Conservation (phyloP, 2,113 vertebrate species). For the Lophura nycthemera region DNA sequence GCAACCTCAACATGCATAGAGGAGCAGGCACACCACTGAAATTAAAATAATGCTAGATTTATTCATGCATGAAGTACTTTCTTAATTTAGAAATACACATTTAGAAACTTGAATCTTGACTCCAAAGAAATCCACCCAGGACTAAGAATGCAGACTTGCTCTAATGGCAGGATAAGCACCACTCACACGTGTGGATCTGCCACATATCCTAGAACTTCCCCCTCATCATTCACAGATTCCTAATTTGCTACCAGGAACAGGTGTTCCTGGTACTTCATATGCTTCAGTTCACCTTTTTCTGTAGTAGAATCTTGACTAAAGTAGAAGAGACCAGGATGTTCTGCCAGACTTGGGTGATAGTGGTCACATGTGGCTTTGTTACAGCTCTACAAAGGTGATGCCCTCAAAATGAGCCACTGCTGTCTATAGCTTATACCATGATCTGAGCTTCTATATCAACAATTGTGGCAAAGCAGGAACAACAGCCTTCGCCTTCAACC, state of each 20-base stretch:
- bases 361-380: not conserved
- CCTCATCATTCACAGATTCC: not conserved
- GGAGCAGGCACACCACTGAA: not conserved
- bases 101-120: not conserved
- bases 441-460: not conserved
- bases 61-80: not conserved
- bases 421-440: not conserved
- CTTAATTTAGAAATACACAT: not conserved
- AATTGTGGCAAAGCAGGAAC: not conserved
- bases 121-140: not conserved
- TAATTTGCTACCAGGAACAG: not conserved
- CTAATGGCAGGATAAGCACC: not conserved
- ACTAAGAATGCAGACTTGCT: not conserved
- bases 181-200: accelerated
- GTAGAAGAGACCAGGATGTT: not conserved
- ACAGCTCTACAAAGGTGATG: not conserved
- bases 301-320: not conserved
- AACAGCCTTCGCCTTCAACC: not conserved
- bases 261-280: not conserved
- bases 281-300: not conserved
- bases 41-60: not conserved
- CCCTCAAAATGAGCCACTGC: not conserved
- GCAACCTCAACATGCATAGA: not conserved
- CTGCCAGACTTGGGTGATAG: not conserved
- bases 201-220: not conserved